Percentiles rank a stretch among this genome's conserved stretches.
Conservation (phyloP, 2,888 invertebrate species). For the Morpho achilles region DNA sequence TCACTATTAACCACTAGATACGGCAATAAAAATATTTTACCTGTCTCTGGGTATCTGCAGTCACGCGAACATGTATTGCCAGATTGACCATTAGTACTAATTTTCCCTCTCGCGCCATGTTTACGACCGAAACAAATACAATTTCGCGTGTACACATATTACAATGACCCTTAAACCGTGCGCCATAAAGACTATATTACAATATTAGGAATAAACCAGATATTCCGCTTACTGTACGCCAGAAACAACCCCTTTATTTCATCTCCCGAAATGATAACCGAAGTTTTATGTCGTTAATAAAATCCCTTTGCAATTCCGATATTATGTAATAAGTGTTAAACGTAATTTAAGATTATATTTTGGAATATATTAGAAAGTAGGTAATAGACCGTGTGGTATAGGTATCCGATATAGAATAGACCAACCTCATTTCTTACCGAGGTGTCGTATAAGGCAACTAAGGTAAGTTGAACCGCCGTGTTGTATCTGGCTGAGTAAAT, state of each 20-base stretch:
- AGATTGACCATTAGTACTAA: conserved; percentile 54
- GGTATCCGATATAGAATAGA: no score
- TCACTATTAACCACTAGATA: conserved; percentile 52
- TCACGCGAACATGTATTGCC: conserved; percentile 49
- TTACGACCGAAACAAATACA: conserved; percentile 29
- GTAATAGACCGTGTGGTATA: no score
- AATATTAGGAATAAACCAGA: conserved; percentile 1
- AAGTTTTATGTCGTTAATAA: conserved; percentile 18
- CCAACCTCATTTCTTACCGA: no score
- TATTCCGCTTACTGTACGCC: not conserved
- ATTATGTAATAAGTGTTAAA: not conserved
- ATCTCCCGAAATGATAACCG: conserved; percentile 21
- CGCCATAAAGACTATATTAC: conserved; percentile 2
- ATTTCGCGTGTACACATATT: conserved; percentile 6
- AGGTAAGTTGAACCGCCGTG: no score
- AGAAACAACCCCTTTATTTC: conserved; percentile 20
- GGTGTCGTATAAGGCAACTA: no score
- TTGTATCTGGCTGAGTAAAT: no score
- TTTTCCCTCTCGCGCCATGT: conserved; percentile 37
- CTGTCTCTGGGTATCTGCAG: conserved; percentile 42
- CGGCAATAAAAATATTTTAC: conserved; percentile 65
- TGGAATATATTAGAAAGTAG: no score
- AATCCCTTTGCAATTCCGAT: conserved; percentile 7
- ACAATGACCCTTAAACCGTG: conserved; percentile 4
- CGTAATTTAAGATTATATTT: not conserved